These are phyloP conservation scores for Xenopus tropicalis DNA, from an alignment of 2,113 vertebrate genomes.

Conservation along the genomic window DNA sequence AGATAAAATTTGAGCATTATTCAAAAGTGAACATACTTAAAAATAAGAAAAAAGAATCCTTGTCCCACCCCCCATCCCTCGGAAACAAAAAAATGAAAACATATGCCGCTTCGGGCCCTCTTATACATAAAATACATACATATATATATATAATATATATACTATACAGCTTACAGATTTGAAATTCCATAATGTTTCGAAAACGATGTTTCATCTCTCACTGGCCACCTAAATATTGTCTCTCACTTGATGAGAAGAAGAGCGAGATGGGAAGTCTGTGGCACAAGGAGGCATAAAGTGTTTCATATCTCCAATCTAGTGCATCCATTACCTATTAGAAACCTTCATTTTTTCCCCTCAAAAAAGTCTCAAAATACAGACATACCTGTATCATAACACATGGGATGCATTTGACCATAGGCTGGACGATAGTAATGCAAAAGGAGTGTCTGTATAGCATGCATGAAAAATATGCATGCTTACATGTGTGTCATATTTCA, in stretches of 20 bases:
- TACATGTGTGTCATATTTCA: too few relatives aligned
- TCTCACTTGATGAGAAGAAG: conserved; percentile 1
- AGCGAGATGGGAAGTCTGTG: background rate
- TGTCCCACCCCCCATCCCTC: conserved; percentile 49
- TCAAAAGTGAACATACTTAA: conserved; percentile 4
- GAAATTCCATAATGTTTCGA: conserved; percentile 60
- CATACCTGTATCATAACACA: background rate
- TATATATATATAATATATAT: conserved; percentile 67
- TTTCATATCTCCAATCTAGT: background rate
- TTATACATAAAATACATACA: conserved; percentile 64
- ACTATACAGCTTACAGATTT: conserved; percentile 63
- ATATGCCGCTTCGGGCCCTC: conserved; percentile 54
- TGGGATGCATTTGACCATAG: too few relatives aligned
- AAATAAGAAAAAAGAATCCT: conserved; percentile 19
- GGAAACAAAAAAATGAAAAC: conserved; percentile 50
- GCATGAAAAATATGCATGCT: too few relatives aligned
- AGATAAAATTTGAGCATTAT: conserved; percentile 19
- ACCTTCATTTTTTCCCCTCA: background rate
- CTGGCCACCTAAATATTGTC: conserved; percentile 14
- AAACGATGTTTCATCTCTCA: conserved; percentile 48
- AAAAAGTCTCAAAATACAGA: conserved; percentile 26
- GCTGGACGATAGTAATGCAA: too few relatives aligned
- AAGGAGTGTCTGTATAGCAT: too few relatives aligned
- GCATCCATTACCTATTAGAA: background rate
- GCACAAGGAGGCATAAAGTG: background rate